Base-by-base conservation (phyloP, 2,113 vertebrate species). In the Cygnus atratus region DNA sequence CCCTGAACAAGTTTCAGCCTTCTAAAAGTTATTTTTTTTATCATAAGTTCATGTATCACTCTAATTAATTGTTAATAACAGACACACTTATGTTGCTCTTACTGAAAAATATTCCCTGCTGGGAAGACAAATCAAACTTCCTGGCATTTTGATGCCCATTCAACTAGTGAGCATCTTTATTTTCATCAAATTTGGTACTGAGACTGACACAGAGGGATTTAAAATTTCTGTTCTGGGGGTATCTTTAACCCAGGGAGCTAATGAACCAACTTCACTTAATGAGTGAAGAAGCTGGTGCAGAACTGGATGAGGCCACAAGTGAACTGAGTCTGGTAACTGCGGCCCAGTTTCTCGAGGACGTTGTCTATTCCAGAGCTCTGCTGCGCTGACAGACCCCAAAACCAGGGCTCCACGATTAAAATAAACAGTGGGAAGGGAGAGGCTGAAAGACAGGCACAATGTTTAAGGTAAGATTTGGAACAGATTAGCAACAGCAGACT, bases 11-110 rank as follows among this genome's bases (percentile, higher is more conserved):
- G 50, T 84, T 31, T 79, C 72, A 94, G 58, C 74, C 65, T 96
- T 91, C 70, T 92, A 14, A 68, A 89, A 77, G 55, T 84, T 68
- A 16, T 44, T 87, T 93, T 93, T 95, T 95, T 91, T 77, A 93
- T 77, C 52, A 66, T 67, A 39, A 16, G 15, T 86, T 86, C 1
- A 1, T 15, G 24, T 74, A 54, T 78, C 80, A 52, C 20, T 7
- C 1, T 75, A 37, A 88, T 63, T 66, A 95, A 83, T 44, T 88
- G 58, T 90, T 91, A 88, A 41, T 61, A 77, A 61, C 50, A 71
- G 43, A 35, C 35, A 59, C 15, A 13, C 5, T 94, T 70, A 5
- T 0, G 2, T 73, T 84, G 28, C 20, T 77, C 28, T 83, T 92
- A 79, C 43, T 18, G 78, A 88, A 52, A 80, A 68, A 58, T 41